A percentile compares a stretch with the other conserved stretches of the same genome.
Evolutionary conservation across 1,140 invertebrate species (phyloP).

Genomic region (Calliphora vicina): DNA sequence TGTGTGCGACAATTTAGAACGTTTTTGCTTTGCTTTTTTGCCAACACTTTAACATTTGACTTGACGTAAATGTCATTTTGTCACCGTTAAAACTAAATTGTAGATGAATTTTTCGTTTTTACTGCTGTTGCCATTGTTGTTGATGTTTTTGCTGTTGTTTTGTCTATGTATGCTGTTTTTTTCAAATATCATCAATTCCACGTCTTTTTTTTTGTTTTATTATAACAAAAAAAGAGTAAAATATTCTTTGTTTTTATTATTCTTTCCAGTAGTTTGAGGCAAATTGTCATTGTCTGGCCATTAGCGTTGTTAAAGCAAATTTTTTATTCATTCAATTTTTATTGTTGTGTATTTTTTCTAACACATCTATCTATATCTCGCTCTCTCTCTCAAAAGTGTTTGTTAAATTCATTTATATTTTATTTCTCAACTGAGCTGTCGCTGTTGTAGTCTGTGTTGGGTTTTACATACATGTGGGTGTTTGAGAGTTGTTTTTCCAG

Average conservation of each 20-base stretch:
- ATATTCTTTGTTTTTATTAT: background rate
- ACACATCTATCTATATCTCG: background rate
- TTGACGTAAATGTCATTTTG: background rate
- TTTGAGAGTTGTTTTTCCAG: background rate
- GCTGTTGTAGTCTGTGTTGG: background rate
- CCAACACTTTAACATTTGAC: background rate
- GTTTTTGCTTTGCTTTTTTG: background rate
- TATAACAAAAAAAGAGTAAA: too few relatives aligned
- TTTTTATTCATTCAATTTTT: background rate
- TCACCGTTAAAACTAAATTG: background rate
- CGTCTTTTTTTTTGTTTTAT: too few relatives aligned
- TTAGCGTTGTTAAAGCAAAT: background rate
- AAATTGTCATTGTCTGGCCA: conserved; percentile 9
- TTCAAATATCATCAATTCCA: background rate
- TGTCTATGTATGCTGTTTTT: background rate
- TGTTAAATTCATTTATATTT: background rate
- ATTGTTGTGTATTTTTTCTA: background rate
- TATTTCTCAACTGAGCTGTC: background rate
- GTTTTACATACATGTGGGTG: background rate
- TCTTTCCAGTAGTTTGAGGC: background rate
- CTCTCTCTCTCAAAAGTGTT: background rate
- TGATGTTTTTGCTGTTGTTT: background rate
- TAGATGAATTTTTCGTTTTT: background rate
- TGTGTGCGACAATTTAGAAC: too few relatives aligned
- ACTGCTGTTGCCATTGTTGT: background rate